Base-by-base conservation (phyloP, 92 coral and sea anemone genomes). In the Micromussa lordhowensis region DNA sequence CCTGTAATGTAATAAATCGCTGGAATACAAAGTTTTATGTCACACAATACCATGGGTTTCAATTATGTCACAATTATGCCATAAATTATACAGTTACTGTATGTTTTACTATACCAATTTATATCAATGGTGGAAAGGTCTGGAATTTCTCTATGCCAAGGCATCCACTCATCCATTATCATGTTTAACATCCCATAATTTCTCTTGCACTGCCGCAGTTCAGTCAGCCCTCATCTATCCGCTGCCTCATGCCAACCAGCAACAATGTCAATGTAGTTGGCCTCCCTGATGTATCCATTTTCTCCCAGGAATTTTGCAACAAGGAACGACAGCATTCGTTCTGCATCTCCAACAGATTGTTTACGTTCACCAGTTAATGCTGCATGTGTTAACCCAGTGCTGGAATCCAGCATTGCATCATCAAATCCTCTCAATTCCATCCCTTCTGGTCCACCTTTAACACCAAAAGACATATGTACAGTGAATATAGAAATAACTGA, bases 351-450 rank as follows among this genome's bases (percentile, higher is more conserved):
- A 3, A 87, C 91, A 13, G 91, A 87, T 49, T 87, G 91, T 59
- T 89, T 89, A 24, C 59, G 19, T 54, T 90, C 48, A 3, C 94
- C 96, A 4, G 74, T 86, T 53, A 94, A 72, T 44, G 96, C 94
- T 0, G 94, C 92, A 2, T 22, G 87, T 0, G 96, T 94, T 0
- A 94, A 83, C 0, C 96, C 96, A 59, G 96, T 94, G 1, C 44
- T 1, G 6, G 96, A 93, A 54, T 1, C 26, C 48, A 40, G 2
- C 71, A 91, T 68, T 4, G 96, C 93, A 77, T 91, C 93, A 82
- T 91, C 92, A 85, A 93, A 94, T 1, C 94, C 92, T 36, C 86
- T 78, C 0, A 93, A 59, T 80, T 93, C 55, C 35, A 75, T 87
- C 0, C 88, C 91, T 2, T 81, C 87, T 79, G 93, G 93, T 3